phyloP scores from a whole-genome alignment of 1,140 invertebrate genomes.

The Hesperophylax magnus region DNA sequence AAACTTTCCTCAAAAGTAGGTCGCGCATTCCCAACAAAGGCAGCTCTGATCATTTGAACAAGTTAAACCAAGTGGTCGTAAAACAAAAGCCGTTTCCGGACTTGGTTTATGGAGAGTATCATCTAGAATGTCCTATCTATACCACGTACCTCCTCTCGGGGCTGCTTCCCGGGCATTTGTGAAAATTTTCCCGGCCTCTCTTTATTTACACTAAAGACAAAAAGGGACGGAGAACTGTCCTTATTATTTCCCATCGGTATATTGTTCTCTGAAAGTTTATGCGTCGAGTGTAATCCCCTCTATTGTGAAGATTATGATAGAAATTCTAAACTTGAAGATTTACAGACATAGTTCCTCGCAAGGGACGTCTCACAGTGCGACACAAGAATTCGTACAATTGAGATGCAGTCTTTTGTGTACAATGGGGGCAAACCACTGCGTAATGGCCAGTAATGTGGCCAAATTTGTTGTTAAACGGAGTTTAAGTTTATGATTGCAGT shows the following conservation, averaged over 20 bases:
- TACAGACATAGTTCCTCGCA: conserved; percentile 33
- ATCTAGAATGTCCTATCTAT: conserved; percentile 38
- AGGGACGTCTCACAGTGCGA: neutral
- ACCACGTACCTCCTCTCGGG: neutral
- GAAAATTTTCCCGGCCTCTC: conserved; percentile 21
- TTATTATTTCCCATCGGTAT: conserved; percentile 36
- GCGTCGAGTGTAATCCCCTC: conserved; percentile 19
- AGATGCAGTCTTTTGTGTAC: conserved; percentile 12
- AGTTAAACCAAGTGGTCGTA: conserved; percentile 48
- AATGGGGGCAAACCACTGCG: neutral
- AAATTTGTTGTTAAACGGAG: conserved; percentile 28
- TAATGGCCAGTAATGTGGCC: conserved; percentile 22
- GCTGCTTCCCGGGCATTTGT: conserved; percentile 13
- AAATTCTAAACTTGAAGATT: conserved; percentile 40
- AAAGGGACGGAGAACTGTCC: conserved; percentile 10
- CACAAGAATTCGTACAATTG: conserved; percentile 17
- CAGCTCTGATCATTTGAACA: conserved; percentile 41
- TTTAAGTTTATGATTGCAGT: conserved; percentile 22
- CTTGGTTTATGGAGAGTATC: conserved; percentile 48
- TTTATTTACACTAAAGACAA: conserved; percentile 28
- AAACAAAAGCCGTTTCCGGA: conserved; percentile 51
- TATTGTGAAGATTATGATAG: conserved; percentile 41
- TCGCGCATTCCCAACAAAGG: conserved; percentile 25
- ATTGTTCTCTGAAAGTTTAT: conserved; percentile 24
- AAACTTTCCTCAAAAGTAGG: conserved; percentile 30